Conservation (phyloP, 2,113 vertebrate genomes). For the Scytalopus superciliaris region DNA sequence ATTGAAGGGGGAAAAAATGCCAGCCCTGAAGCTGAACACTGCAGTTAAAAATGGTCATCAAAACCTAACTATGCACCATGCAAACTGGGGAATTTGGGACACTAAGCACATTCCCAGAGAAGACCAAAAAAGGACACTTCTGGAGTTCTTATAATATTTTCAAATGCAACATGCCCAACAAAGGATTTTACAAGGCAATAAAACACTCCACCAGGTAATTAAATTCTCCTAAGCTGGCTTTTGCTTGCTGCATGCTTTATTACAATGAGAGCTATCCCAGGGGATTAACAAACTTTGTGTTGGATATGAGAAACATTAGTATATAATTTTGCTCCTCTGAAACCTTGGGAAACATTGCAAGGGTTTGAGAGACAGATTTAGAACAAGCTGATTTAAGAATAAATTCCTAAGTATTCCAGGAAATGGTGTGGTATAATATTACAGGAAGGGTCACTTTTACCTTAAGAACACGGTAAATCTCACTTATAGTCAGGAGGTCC, state of each 20-base stretch:
- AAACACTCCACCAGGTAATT: conserved; percentile 21
- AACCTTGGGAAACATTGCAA: background rate
- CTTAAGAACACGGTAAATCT: background rate
- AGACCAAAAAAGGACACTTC: background rate
- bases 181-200: conserved; percentile 39
- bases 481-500: background rate
- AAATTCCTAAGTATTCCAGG: background rate
- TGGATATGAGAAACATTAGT: background rate
- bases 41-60: background rate
- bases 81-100: background rate
- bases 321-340: background rate
- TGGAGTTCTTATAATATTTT: background rate
- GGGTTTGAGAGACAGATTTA: background rate
- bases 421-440: background rate
- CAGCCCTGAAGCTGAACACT: conserved; percentile 4
- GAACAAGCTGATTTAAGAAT: background rate
- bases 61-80: background rate
- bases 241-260: background rate
- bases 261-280: background rate
- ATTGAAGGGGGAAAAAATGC: background rate
- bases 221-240: background rate
- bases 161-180: background rate
- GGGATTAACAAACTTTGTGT: background rate
- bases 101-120: background rate
- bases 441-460: background rate